Percentiles rank a stretch among this genome's conserved stretches.
Evolutionary conservation across 2,797 vertebrate species (phyloP).

Genomic region (Scomberomorus guttatus): DNA sequence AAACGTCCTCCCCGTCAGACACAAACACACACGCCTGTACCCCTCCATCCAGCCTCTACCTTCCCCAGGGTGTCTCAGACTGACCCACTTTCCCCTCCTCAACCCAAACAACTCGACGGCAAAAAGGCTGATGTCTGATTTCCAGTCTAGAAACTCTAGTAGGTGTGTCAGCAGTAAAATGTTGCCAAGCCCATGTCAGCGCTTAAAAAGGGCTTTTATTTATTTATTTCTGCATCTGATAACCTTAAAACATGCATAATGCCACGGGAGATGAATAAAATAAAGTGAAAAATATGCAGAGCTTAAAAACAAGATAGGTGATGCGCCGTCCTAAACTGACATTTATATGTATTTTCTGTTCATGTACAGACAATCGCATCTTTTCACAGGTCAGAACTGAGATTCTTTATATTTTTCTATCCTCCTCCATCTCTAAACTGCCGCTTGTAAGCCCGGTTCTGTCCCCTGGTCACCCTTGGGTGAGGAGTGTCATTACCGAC

Average conservation of each 20-base stretch:
- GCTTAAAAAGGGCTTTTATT: slow-evolving; percentile 7
- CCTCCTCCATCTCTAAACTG: slow-evolving; percentile 11
- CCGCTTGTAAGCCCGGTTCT: slow-evolving; percentile 33
- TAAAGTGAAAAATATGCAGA: not conserved
- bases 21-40: not conserved
- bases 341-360: slow-evolving; percentile 11
- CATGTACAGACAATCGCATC: slow-evolving; percentile 26
- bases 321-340: not conserved
- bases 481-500: slow-evolving; percentile 62
- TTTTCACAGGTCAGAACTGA: slow-evolving; percentile 38
- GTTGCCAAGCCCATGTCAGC: slow-evolving; percentile 7
- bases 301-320: not conserved
- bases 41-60: slow-evolving; percentile 55
- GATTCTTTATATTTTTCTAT: slow-evolving; percentile 58
- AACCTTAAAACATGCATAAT: slow-evolving; percentile 38
- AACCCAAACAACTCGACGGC: slow-evolving; percentile 69
- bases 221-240: slow-evolving; percentile 15
- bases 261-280: slow-evolving; percentile 5
- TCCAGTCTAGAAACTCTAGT: slow-evolving; percentile 52
- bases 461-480: slow-evolving; percentile 71
- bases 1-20: slow-evolving; percentile 7
- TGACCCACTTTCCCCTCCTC: slow-evolving; percentile 77
- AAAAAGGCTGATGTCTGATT: slow-evolving; percentile 71
- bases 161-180: slow-evolving; percentile 63
- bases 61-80: slow-evolving; percentile 62